A percentile compares a stretch with the other conserved stretches of the same genome.
These are phyloP conservation scores for Phymatocera aterrima DNA, from an alignment of 2,888 invertebrate species.

Conservation along the genomic window DNA sequence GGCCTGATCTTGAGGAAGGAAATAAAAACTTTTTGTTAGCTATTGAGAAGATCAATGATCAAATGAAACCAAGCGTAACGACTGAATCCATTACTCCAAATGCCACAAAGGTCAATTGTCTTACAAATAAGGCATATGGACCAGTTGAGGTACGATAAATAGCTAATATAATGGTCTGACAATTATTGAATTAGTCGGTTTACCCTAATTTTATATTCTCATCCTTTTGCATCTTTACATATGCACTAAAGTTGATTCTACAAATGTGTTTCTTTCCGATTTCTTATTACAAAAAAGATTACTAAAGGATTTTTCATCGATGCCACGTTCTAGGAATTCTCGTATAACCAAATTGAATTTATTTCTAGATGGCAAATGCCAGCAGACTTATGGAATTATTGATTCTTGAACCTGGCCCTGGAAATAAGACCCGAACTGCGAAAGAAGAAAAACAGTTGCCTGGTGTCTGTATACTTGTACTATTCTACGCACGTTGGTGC, in stretches of 20 bases:
- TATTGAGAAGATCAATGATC: not conserved
- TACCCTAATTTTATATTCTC: not conserved
- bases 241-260: not conserved
- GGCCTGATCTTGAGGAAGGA: not conserved
- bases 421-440: conserved; percentile 76
- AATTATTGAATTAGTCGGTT: too few relatives aligned
- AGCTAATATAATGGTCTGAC: not conserved
- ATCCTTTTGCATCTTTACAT: not conserved
- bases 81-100: conserved; percentile 17
- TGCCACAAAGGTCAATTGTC: conserved; percentile 58
- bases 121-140: conserved; percentile 64
- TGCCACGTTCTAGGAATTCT: not conserved
- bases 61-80: not conserved
- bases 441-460: conserved; percentile 76
- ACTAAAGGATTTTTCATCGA: not conserved
- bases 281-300: conserved; percentile 15
- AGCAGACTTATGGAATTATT: conserved; percentile 82
- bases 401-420: conserved; percentile 80
- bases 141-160: conserved; percentile 66
- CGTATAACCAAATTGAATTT: not conserved
- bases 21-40: not conserved
- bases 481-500: conserved; percentile 94
- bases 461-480: conserved; percentile 85
- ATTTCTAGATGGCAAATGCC: conserved; percentile 81
- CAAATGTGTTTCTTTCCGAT: not conserved